These are phyloP conservation scores for Dasyornis broadbenti DNA, from an alignment of 2,113 vertebrate genomes.

Conservation along the genomic window DNA sequence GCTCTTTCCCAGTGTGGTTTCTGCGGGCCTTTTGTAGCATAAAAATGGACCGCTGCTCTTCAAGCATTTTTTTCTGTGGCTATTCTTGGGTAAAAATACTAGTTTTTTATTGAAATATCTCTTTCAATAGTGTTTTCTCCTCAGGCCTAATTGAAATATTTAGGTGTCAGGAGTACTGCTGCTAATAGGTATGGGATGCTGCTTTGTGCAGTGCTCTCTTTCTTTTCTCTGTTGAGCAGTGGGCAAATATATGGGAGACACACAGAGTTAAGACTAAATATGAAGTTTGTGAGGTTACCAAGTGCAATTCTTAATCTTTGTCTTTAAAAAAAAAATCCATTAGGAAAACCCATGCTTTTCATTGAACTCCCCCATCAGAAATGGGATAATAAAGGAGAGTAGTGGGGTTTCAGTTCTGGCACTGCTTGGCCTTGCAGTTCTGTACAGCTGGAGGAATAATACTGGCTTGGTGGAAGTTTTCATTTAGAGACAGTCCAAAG, in stretches of 20 bases:
- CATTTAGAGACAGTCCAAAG: neutral
- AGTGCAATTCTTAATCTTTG: neutral
- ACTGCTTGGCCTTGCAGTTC: neutral
- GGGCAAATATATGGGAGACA: rapidly evolving
- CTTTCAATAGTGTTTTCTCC: neutral
- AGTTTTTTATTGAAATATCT: neutral
- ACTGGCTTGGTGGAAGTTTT: neutral
- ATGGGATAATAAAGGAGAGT: neutral
- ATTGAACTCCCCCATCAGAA: neutral
- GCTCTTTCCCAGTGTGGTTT: neutral
- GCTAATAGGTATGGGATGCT: neutral
- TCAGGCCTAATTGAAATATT: neutral
- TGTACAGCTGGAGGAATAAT: neutral
- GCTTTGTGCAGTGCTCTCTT: neutral
- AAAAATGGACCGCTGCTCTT: rapidly evolving
- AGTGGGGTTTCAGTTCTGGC: neutral
- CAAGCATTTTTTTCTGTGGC: neutral
- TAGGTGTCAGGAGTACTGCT: neutral
- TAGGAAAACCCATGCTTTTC: neutral
- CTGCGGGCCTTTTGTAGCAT: neutral
- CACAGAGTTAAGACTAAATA: neutral
- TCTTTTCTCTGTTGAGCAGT: neutral
- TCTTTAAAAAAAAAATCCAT: rapidly evolving
- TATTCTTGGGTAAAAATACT: neutral
- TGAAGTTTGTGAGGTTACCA: neutral